phyloP scores from a whole-genome alignment of 2,113 vertebrate species.

The Elephas maximus region DNA sequence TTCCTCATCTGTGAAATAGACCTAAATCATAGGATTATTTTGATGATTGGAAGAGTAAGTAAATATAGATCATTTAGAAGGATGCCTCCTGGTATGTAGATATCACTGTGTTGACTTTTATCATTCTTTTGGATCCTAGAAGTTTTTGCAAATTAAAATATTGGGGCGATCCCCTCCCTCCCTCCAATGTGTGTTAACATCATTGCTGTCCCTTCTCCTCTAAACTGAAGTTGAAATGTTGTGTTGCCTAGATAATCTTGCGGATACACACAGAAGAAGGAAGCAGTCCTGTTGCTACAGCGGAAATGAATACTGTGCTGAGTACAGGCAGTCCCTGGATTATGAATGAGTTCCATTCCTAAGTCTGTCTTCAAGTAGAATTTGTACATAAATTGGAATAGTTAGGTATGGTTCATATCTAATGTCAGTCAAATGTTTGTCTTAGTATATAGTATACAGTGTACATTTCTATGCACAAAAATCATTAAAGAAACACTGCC shows the following conservation, averaged over 20 bases:
- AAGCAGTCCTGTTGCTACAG: slow-evolving; percentile 41
- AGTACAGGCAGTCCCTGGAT: background rate
- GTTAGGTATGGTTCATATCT: too few species aligned
- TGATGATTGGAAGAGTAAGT: slow-evolving; percentile 52
- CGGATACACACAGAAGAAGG: slow-evolving; percentile 27
- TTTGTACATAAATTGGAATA: too few species aligned
- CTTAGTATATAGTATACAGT: too few species aligned
- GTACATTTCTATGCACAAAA: too few species aligned
- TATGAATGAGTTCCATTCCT: too few species aligned
- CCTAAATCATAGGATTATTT: background rate
- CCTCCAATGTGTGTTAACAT: background rate
- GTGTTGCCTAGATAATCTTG: slow-evolving; percentile 34
- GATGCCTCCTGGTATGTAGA: background rate
- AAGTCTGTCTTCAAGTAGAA: too few species aligned
- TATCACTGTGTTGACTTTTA: background rate
- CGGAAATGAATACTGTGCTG: slow-evolving; percentile 72
- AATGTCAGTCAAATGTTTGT: too few species aligned
- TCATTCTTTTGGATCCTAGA: slow-evolving; percentile 46
- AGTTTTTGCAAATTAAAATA: slow-evolving; percentile 40
- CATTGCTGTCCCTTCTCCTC: slow-evolving; percentile 24
- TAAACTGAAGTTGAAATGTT: slow-evolving; percentile 59
- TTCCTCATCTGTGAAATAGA: slow-evolving; percentile 52
- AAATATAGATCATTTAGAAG: slow-evolving; percentile 38
- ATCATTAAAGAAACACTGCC: too few species aligned
- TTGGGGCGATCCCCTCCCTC: background rate